Base-by-base conservation (phyloP, 53 echinoderm and acorn worm species). In the Pentamera pediparva region DNA sequence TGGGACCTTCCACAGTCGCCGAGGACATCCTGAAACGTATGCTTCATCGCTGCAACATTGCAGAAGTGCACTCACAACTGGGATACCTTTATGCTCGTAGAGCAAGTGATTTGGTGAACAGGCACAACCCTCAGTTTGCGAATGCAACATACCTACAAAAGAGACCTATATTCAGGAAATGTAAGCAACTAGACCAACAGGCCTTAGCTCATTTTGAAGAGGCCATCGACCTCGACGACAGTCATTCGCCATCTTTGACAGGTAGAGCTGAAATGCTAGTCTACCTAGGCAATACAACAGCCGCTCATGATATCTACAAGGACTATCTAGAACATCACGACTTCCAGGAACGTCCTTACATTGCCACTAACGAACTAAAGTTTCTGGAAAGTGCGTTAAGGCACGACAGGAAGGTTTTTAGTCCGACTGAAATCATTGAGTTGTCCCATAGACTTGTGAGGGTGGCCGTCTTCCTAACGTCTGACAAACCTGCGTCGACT, bases 181-280 rank as follows among this genome's bases (percentile, higher is more conserved):
- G n/a, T n/a, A n/a, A n/a, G n/a, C n/a, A n/a, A n/a, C n/a, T n/a
- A n/a, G n/a, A n/a, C 41, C 13, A n/a, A 4, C 2, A 5, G 31
- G 67, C 67, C 12, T 13, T 67, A 22, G 9, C 15, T 27, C 30
- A 41, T 41, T 67, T 67, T 29, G 47, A 67, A 21, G 20, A 1
- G 3, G 47, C 40, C 17, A 26, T 29, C 5, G 28, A 67, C 30
- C 17, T 67, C 3, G 67, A 67, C 39, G 27, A 40, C 25, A 43
- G 67, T 28, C 67, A 67, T 28, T 67, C 28, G 26, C 67, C 67
- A 13, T 67, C 40, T 19, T 38, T 9, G 15, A 10, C 45, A 6
- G 29, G 67, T 13, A 41, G 43, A 11, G 67, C 67, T 4, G 45
- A 67, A 47, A 67, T 67, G 67, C 2, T 28, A 26, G 67, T 32